Conservation (phyloP, 2,797 vertebrate species). For the Epinephelus malabaricus region DNA sequence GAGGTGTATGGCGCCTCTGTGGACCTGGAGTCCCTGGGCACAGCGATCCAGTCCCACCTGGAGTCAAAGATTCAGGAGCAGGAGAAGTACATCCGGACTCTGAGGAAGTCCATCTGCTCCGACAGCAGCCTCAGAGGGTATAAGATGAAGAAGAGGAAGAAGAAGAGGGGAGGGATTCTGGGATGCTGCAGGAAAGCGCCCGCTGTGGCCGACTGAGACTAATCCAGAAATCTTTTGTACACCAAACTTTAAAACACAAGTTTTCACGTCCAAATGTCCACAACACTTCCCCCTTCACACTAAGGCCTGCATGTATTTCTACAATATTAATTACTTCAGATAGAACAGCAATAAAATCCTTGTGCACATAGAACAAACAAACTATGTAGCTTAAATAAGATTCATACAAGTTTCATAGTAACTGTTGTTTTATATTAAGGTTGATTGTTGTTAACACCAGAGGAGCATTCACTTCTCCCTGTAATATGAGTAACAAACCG, state of each 20-base stretch:
- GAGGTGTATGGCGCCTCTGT: constrained; percentile 92
- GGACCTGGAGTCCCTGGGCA: constrained; percentile 90
- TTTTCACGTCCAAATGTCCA: background rate
- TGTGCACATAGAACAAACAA: background rate
- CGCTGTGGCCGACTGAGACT: constrained; percentile 47
- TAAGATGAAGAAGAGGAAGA: constrained; percentile 82
- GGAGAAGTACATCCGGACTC: constrained; percentile 85
- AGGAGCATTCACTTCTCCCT: background rate
- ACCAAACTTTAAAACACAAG: background rate
- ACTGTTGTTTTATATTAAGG: background rate
- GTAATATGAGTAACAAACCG: background rate
- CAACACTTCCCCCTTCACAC: background rate
- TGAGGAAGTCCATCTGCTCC: constrained; percentile 89
- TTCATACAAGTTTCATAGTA: background rate
- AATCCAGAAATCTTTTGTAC: background rate
- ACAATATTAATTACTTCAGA: background rate
- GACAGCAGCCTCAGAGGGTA: constrained; percentile 79
- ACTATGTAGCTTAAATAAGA: background rate
- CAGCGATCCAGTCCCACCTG: constrained; percentile 93
- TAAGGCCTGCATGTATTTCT: background rate
- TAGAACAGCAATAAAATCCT: background rate
- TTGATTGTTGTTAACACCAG: no score
- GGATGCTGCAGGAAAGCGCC: constrained; percentile 69
- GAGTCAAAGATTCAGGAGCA: constrained; percentile 92
- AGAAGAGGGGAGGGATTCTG: constrained; percentile 51